These are phyloP conservation scores for Cataglyphis altisquamis DNA, from an alignment of 2,888 invertebrate genomes.

Conservation along the genomic window DNA sequence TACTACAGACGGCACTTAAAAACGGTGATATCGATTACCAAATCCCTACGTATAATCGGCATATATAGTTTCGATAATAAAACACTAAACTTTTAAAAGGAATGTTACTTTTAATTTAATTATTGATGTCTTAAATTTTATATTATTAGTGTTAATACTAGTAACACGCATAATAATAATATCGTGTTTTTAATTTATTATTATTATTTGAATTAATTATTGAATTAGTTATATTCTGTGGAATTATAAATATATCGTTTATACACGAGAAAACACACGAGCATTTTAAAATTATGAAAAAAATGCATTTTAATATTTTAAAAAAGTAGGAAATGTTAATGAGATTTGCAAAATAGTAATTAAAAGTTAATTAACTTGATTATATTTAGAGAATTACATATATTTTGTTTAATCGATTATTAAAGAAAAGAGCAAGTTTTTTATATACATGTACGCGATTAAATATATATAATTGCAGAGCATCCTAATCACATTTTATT, in stretches of 20 bases:
- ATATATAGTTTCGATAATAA: neutral
- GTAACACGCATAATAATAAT: neutral
- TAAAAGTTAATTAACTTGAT: conserved; percentile 11
- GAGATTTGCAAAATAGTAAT: neutral
- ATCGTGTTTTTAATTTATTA: neutral
- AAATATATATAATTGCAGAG: neutral
- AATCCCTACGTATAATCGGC: conserved; percentile 52
- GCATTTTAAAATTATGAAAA: neutral
- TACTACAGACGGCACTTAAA: conserved; percentile 80
- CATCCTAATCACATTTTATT: neutral
- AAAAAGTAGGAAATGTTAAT: neutral
- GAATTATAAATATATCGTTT: neutral
- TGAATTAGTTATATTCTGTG: conserved; percentile 1
- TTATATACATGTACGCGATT: neutral
- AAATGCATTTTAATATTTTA: neutral
- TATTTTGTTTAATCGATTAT: neutral
- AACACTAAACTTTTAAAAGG: neutral
- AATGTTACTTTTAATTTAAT: conserved; percentile 13
- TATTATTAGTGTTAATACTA: neutral
- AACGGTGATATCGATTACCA: conserved; percentile 83
- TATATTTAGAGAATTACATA: neutral
- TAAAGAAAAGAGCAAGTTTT: neutral
- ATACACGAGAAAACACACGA: neutral
- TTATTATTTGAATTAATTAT: neutral
- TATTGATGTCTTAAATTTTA: neutral